phyloP scores from a whole-genome alignment of 2,888 invertebrate genomes.

The Nysson spinosus region DNA sequence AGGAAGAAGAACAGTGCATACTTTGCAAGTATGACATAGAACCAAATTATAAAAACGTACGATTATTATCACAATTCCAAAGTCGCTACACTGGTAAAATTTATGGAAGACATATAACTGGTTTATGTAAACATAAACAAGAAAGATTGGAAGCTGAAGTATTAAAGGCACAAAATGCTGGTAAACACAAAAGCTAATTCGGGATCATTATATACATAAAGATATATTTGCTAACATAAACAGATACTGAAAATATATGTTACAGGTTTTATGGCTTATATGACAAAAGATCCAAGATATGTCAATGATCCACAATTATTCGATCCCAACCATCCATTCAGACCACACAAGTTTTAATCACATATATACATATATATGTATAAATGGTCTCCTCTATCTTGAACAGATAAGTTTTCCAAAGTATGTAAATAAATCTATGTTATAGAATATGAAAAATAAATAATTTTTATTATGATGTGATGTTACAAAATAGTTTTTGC shows the following conservation, averaged over 20 bases:
- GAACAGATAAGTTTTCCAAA: no score
- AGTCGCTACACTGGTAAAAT: slow-evolving; percentile 96
- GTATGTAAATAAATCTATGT: slow-evolving; percentile 19
- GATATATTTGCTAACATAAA: neutral
- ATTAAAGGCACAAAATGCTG: slow-evolving; percentile 85
- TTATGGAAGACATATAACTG: slow-evolving; percentile 95
- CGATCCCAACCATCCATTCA: slow-evolving; percentile 90
- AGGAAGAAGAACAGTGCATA: slow-evolving; percentile 86
- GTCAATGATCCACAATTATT: slow-evolving; percentile 93
- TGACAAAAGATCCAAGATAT: slow-evolving; percentile 88
- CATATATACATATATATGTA: no score
- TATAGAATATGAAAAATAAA: slow-evolving; percentile 5
- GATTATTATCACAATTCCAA: slow-evolving; percentile 95
- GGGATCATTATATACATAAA: neutral
- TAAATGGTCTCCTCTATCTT: no score
- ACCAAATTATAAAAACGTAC: slow-evolving; percentile 94
- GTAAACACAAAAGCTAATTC: slow-evolving; percentile 74
- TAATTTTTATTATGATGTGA: neutral
- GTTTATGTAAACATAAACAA: slow-evolving; percentile 92
- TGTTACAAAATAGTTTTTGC: no score
- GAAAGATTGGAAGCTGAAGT: slow-evolving; percentile 86
- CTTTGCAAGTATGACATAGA: slow-evolving; percentile 90
- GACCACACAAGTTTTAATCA: slow-evolving; percentile 84
- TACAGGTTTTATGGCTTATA: slow-evolving; percentile 87
- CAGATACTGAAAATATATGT: slow-evolving; percentile 35